Base-by-base conservation (phyloP, 2,113 vertebrate species). In the Heterocephalus glaber region DNA sequence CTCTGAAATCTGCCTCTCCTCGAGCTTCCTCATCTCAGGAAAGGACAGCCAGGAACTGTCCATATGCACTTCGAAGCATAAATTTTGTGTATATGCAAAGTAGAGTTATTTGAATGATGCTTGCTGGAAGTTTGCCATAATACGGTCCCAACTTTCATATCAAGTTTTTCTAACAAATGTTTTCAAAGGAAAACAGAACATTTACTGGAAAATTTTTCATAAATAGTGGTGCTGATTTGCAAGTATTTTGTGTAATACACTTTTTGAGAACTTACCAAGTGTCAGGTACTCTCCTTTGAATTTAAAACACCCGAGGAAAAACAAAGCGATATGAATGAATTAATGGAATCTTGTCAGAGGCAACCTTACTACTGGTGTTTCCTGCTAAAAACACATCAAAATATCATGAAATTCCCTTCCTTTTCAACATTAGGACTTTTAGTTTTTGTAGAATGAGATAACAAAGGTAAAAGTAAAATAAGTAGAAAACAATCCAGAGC, bases 381-480 rank as follows among this genome's bases (percentile, higher is more conserved):
- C 33, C 47, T 76, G 24, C 30, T 38, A 41, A 84, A 17, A 16
- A 44, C 49, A 84, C 2, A 13, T 38, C 26, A 38, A 13, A 70
- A 49, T 58, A 56, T 13, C 33, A 2, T 33, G 35, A 52, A 65
- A 66, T 35, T 63, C 26, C 22, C 54, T 94, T 76, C 52, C 20
- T 28, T 61, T 89, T 82, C 65, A 65, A 77, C 30, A 58, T 58
- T 35, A 63, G 86, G 38, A 60, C 77, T 52, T 84, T 91, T 60
- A 58, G 52, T 83, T 96, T 86, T 35, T 30, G 56, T 83, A 72
- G 28, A 52, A 76, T 52, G 80, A 70, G 86, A 44, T 49, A 41
- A 81, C 90, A 79, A 35, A 35, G 56, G 70, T 83, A 81, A 96
- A 83, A 87, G 47, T 83, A 56, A 70, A 76, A 79, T n/a, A 4